Base-by-base conservation (phyloP, 2,888 invertebrate genomes). In the Patella ulyssiponensis region DNA sequence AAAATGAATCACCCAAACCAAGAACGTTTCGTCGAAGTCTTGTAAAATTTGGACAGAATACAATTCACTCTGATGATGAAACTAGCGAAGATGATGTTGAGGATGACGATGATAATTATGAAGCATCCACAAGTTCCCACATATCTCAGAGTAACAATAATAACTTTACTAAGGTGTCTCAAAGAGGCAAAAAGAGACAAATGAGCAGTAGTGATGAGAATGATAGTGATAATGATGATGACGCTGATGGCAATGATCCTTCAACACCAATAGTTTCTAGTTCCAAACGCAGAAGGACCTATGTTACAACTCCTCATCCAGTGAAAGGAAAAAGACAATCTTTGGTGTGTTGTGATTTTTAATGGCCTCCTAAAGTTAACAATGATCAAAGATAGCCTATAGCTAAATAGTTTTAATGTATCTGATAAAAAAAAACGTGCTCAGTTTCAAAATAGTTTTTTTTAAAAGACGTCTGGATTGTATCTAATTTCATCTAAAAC, bases 191-290 rank as follows among this genome's bases (percentile, higher is more conserved):
- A 23, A 64, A 64, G 23, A 20, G 64, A 5, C 64, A 64, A 15
- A 64, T 64, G 14, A 44, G 44, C 44, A 44, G 9, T 44, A 44
- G 44, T 44, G 44, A 44, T 44, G 64, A 64, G 14, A 64, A 20
- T 64, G 64, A 64, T 20, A 64, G 64, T 20, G 23, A 23, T 64
- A 64, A 64, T 64, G 64, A 23, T 64, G 64, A 64, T 64, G 20
- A 23, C 14, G 23, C 20, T 11, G 64, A 64, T 23, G 23, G 20
- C 11, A 44, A 44, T 44, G 64, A 64, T 12, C 20, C 20, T 23
- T 64, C 64, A 20, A 23, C 64, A 23, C 20, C 23, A 7, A 64
- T 23, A 12, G 11, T 23, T 12, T 23, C 11, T 23, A 11, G 20
- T 23, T 23, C 64, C 4, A 64, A 64, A 17, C 20, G 64, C 20